Base-by-base conservation (phyloP, 2,113 vertebrate genomes). In the Dermatemys mawii region DNA sequence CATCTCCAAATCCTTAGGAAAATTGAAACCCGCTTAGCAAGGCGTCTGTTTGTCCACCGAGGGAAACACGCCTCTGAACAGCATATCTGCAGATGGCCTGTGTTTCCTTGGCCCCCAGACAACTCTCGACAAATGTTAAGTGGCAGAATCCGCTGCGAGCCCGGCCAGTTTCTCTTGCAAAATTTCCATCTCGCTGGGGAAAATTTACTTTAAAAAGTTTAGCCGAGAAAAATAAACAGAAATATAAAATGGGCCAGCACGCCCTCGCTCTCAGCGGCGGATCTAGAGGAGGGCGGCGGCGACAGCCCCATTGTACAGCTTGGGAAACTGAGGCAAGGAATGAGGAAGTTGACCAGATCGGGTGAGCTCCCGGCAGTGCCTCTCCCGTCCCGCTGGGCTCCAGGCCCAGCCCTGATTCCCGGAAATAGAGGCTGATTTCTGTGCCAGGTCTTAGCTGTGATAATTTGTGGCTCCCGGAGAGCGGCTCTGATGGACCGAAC, bases 1-100 rank as follows among this genome's bases (percentile, higher is more conserved):
- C 27, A 14, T 35, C 57, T 14, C 13, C 63, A 70, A n/a, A 67
- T 17, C 32, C 35, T 67, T 67, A 8, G 16, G 16, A 35, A 67
- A 67, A 67, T 19, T 6, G 17, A 38, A 70, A 38, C 63, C 9
- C 5, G 9, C 19, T 70, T 17, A 21, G 8, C n/a, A 70, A n/a
- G 9, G 4, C 8, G n/a, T 10, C 9, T 2, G 2, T 70, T 35
- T 4, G 2, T 67, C 60, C 2, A 1, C 35, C 2, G 14, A 67
- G 4, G 35, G 35, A 67, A n/a, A 5, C 16, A 8, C 8, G 19
- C n/a, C 63, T 38, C 19, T 38, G 10, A 38, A 22, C 35, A 70
- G 63, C 63, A 10, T 21, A 22, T 11, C 17, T 19, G 63, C 63
- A 22, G n/a, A 38, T 22, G 19, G 63, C 63, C n/a, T 70, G 19